Percentiles rank a stretch among this genome's conserved stretches.
phyloP scores from a whole-genome alignment of 1,140 invertebrate species.

The Diachasma alloeum region DNA sequence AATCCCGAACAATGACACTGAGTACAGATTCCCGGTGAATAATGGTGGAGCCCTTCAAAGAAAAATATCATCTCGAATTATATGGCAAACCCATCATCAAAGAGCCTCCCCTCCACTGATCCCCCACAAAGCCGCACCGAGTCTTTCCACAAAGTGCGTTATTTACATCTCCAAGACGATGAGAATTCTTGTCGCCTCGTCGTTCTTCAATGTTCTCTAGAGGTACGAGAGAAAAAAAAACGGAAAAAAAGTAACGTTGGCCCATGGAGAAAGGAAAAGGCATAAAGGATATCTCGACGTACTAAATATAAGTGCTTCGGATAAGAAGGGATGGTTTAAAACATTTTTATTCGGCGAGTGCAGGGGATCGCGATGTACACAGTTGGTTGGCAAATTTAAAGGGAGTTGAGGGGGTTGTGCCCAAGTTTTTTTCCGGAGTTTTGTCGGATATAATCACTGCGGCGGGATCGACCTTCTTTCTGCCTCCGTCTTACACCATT shows the following conservation, averaged over 20 bases:
- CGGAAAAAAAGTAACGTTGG: not conserved
- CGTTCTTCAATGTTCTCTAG: slow-evolving; percentile 52
- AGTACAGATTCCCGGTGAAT: not conserved
- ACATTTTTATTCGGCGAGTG: slow-evolving; percentile 55
- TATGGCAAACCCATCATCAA: slow-evolving; percentile 19
- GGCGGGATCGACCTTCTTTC: slow-evolving; percentile 33
- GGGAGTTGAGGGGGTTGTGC: slow-evolving; percentile 36
- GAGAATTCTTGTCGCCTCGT: slow-evolving; percentile 32
- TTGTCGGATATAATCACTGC: slow-evolving; percentile 62
- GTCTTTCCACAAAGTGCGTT: not conserved
- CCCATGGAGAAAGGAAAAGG: slow-evolving; percentile 20
- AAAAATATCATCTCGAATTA: slow-evolving; percentile 13
- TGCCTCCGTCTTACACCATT: slow-evolving; percentile 28
- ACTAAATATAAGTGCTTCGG: slow-evolving; percentile 61
- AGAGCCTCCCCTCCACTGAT: not conserved
- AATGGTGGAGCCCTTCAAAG: not conserved
- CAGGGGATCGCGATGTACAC: slow-evolving; percentile 14
- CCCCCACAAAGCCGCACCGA: not conserved
- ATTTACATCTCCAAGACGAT: slow-evolving; percentile 28
- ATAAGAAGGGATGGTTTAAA: slow-evolving; percentile 54
- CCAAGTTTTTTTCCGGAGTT: slow-evolving; percentile 39
- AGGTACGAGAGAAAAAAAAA: not conserved
- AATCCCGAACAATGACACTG: not conserved
- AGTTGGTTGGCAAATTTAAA: slow-evolving; percentile 4
- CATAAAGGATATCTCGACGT: slow-evolving; percentile 53